Conservation (phyloP, 2,113 vertebrate genomes). For the Heloderma charlesbogerti region DNA sequence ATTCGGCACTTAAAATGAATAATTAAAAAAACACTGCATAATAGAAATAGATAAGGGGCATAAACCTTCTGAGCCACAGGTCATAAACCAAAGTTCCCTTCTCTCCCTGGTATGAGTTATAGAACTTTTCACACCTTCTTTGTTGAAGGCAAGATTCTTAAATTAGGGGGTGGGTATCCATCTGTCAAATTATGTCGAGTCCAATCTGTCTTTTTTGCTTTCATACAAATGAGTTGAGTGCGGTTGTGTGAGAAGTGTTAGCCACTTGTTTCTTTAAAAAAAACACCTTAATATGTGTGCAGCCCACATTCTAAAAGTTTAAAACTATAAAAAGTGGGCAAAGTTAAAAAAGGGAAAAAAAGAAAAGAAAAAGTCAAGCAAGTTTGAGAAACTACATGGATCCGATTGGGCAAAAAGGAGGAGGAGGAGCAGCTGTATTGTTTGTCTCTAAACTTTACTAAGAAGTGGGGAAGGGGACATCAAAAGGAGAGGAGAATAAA, state of each 20-base stretch:
- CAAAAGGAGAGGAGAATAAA: not conserved
- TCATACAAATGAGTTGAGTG: no score
- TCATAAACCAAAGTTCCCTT: not conserved
- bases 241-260: no score
- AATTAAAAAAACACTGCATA: slow-evolving; percentile 19
- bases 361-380: not conserved
- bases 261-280: not conserved
- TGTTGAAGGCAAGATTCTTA: not conserved
- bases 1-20: slow-evolving; percentile 39
- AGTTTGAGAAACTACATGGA: not conserved
- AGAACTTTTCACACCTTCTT: not conserved
- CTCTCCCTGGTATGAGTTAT: not conserved
- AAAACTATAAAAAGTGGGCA: not conserved
- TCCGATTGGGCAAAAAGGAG: not conserved
- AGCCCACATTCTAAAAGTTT: not conserved
- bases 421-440: not conserved
- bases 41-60: slow-evolving; percentile 16
- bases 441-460: not conserved
- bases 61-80: not conserved
- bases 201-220: not conserved
- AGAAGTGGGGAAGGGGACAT: no score
- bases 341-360: not conserved
- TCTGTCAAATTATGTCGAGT: not conserved
- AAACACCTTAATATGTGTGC: not conserved
- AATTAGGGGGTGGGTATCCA: not conserved